Base-by-base conservation (phyloP, 2,113 vertebrate species). In the Lamprotornis superbus region DNA sequence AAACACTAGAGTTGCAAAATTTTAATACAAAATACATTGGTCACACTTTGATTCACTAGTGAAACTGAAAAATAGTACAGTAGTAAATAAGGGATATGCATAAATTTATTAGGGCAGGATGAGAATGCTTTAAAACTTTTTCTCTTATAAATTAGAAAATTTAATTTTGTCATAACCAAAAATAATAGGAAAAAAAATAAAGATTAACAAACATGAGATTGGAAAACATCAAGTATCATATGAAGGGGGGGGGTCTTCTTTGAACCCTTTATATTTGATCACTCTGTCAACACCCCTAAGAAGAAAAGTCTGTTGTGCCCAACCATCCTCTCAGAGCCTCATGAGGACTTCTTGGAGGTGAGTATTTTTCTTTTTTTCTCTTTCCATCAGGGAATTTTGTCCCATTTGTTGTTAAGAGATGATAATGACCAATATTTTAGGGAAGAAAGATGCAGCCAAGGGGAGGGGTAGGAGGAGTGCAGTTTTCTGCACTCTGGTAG, bases 401-500 rank as follows among this genome's bases (percentile, higher is more conserved):
- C 31, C 14, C 30, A 28, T n/a, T 64, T 53, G 11, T 79, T 44
- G 24, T 4, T 30, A 35, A 15, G 31, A 44, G 11, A 44, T 35
- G 5, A 30, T 35, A 65, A 53, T 0, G 2, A 44, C 7, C 2
- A 3, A 19, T 30, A 53, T 27, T 52, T 64, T 14, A n/a, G 31
- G n/a, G 37, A 42, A 52, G 7, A 42, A 35, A 42, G 24, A 44
- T 53, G 11, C n/a, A 44, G 23, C 24, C 37, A 21, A 10, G 8
- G 18, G n/a, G 11, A 31, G n/a, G 25, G 27, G n/a, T 2, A 8
- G 24, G 24, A 53, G 15, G 11, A 18, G 5, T 52, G 59, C 30
- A 64, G 10, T 31, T 42, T 23, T 16, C 30, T 63, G 23, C 37
- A 42, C 30, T 42, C 8, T 22, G 4, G 5, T 42, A 64, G 20